Evolutionary conservation across 2,888 invertebrate genomes (phyloP), one percentile per base, ranked within the genome.

Genomic region (Tolmerus cingulatus): DNA sequence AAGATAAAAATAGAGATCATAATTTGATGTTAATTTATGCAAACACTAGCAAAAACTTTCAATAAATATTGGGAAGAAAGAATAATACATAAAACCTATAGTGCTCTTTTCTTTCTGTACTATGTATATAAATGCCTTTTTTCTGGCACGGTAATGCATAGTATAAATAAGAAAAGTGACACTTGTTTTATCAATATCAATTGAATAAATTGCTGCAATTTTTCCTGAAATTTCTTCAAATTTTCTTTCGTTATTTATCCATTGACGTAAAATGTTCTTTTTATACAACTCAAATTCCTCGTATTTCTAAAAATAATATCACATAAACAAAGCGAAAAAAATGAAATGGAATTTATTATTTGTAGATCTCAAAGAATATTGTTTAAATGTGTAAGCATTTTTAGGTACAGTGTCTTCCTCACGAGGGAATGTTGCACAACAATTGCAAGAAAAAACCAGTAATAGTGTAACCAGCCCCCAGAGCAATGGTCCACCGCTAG

Each of bases 401-500:
- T 19, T 30, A 86, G 86, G 78, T 66, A 78, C 78, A 57, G 46
- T 43, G 78, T 78, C 86, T 78, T 66, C 78, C 40, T 43, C 78
- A 12, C 57, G 78, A 66, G 77, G 43, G 23, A 85, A n/a, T 46
- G 74, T 85, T 85, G 74, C 74, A 85, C 85, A 86, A 86, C 66
- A 66, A 40, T 12, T 40, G 12, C 86, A 76, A 77, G 77, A 86
- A 14, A 86, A 86, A 76, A 86, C 16, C 23, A 85, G 74, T 66
- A 46, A 14, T 46, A 46, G 5, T 55, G 34, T 86, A 37, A 37
- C 55, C 9, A 86, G 86, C 12, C 86, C 86, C 86, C 88, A 82
- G 12, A 87, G 86, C 40, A 89, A 89, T 88, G 86, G 74, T 74
- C 66, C 91, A 89, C 91, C 91, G 89, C 89, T 92, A 89, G 92